A percentile compares a stretch with the other conserved stretches of the same genome.
Conservation (phyloP, 2,797 vertebrate genomes). For the Potorous gilbertii region DNA sequence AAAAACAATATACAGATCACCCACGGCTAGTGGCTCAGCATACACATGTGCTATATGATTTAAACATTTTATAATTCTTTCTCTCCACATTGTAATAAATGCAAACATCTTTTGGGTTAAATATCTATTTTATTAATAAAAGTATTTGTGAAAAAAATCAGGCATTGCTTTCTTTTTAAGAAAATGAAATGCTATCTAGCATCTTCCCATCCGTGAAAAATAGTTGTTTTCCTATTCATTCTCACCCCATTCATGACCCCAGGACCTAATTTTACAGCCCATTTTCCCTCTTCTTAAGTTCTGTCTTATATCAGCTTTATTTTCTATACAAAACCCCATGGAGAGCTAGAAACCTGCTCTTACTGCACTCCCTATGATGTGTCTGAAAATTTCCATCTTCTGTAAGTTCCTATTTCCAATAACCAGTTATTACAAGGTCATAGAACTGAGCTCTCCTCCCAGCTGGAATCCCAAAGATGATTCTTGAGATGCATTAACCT, state of each 20-base stretch:
- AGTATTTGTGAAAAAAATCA: no score
- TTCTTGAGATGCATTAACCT: conserved; percentile 11
- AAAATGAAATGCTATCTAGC: not conserved
- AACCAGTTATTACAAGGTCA: conserved; percentile 21
- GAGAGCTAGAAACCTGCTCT: not conserved
- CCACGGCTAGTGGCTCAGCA: not conserved
- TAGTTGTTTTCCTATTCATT: no score
- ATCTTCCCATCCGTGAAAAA: not conserved
- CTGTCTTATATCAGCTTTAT: not conserved
- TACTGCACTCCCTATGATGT: accelerated
- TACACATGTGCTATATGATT: not conserved
- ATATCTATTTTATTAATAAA: not conserved
- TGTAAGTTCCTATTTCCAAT: not conserved
- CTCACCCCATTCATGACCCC: not conserved
- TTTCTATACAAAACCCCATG: not conserved
- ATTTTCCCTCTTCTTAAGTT: not conserved
- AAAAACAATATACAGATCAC: not conserved
- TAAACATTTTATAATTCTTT: not conserved
- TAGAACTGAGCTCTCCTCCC: conserved; percentile 43
- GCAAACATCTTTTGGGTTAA: not conserved
- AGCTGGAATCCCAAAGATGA: conserved; percentile 17
- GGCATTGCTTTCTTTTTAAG: not conserved
- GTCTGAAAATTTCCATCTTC: not conserved
- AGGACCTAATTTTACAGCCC: not conserved
- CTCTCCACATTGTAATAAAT: not conserved